Percentiles rank a stretch among this genome's conserved stretches.
phyloP scores from a whole-genome alignment of 2,797 vertebrate genomes.

The Diplodus sargus region DNA sequence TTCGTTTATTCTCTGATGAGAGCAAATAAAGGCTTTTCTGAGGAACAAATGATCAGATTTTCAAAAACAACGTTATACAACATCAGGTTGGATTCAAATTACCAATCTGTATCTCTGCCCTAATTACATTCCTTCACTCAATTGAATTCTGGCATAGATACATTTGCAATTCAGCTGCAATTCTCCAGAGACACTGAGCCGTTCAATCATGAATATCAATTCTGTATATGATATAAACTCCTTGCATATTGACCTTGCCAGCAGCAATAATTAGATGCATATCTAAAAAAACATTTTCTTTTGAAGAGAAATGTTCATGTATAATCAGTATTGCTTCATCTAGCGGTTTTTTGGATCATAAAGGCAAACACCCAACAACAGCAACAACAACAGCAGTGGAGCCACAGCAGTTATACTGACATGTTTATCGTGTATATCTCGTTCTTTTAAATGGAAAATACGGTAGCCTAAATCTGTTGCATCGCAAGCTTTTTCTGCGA shows the following conservation, averaged over 20 bases:
- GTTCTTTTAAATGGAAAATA: background rate
- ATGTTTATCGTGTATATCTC: background rate
- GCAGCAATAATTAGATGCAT: constrained; percentile 3
- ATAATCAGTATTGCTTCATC: background rate
- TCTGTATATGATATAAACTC: constrained; percentile 42
- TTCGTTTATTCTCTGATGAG: background rate
- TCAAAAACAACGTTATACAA: background rate
- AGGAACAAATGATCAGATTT: background rate
- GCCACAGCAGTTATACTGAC: background rate
- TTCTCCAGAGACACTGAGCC: constrained; percentile 47
- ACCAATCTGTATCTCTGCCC: background rate
- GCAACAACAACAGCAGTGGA: background rate
- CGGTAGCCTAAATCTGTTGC: background rate
- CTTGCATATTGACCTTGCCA: constrained; percentile 38
- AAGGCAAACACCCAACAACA: background rate
- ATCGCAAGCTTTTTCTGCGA: background rate
- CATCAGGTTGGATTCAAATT: constrained; percentile 20
- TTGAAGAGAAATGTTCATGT: background rate
- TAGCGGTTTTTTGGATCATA: background rate
- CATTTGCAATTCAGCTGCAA: constrained; percentile 50
- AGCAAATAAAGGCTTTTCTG: background rate
- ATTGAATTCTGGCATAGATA: constrained; percentile 27
- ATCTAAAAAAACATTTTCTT: background rate
- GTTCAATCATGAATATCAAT: constrained; percentile 60
- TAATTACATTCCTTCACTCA: constrained; percentile 29